Base-by-base conservation (phyloP, 2,888 invertebrate genomes). In the Lasioglossum calceatum region DNA sequence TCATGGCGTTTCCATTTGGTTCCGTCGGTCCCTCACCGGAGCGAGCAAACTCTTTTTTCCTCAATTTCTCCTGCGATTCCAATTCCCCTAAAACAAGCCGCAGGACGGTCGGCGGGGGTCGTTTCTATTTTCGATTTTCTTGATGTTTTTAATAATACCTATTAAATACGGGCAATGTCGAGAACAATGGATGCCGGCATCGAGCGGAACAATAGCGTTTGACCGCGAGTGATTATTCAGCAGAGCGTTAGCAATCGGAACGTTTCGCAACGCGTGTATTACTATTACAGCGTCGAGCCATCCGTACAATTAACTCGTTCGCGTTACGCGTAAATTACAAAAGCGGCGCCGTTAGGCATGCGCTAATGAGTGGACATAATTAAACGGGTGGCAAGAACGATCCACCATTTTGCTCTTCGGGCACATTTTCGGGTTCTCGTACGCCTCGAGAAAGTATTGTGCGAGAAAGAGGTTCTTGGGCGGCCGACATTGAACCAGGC, bases 181-280 rank as follows among this genome's bases (percentile, higher is more conserved):
- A 27, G 39, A 32, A 44, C 71, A 71, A 27, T 71, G 19, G 42
- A 16, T 42, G 16, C 64, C 19, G 61, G 19, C 42, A 47, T 61
- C 50, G 61, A 74, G 27, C 64, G 42, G 74, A 84, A 80, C 61
- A 74, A 77, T 77, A 42, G 67, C n/a, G 61, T 80, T 77, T 36
- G 42, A 70, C 74, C 70, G 42, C 70, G 39, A 42, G 70, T 77
- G 84, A 86, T 86, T 86, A 86, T 42, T 84, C 80, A 80, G 67
- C 67, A 61, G 79, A 54, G 42, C 54, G 32, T n/a, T 27, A 36
- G 42, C 42, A 23, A 67, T 70, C 58, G 47, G 42, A n/a, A 58
- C 77, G 75, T 84, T 79, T 79, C 67, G 58, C 73, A 32, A 14
- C n/a, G 58, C n/a, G 58, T n/a, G 58, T 58, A 36, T 36, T 36